These are phyloP conservation scores for Paramormyrops hopkinsi DNA, from an alignment of 2,797 vertebrate genomes.

Conservation along the genomic window DNA sequence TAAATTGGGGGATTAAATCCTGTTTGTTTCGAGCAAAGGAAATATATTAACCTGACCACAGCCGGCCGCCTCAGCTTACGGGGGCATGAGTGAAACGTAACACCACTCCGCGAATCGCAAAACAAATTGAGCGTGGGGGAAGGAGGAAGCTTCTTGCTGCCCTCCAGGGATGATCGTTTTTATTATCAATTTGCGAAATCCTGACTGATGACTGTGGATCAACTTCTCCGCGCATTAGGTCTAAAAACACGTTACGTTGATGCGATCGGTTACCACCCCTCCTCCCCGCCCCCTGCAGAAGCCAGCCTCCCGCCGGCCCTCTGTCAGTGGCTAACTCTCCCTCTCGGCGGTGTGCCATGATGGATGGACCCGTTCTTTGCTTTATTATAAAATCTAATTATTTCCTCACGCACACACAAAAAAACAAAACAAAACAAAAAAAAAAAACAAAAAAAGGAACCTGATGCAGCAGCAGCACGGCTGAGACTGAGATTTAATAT, in stretches of 20 bases:
- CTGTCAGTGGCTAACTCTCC: constrained; percentile 32
- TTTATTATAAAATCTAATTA: constrained; percentile 61
- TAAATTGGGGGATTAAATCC: constrained; percentile 16
- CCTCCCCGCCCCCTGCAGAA: constrained; percentile 41
- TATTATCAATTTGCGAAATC: constrained; percentile 24
- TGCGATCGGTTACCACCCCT: constrained; percentile 38
- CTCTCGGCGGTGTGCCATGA: constrained; percentile 38
- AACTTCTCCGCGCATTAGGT: constrained; percentile 24
- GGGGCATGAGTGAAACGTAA: neutral
- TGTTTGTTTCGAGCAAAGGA: constrained; percentile 7
- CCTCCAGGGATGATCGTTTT: constrained; percentile 1
- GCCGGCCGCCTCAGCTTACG: neutral
- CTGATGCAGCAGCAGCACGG: constrained; percentile 44
- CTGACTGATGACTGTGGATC: constrained; percentile 30
- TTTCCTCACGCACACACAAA: constrained; percentile 32
- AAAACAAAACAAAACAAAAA: neutral
- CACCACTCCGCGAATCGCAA: neutral
- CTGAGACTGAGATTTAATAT: constrained; percentile 55
- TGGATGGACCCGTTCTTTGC: constrained; percentile 48
- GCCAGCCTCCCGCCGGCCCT: constrained; percentile 44
- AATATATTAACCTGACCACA: constrained; percentile 8
- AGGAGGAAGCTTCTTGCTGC: neutral
- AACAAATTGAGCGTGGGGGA: neutral
- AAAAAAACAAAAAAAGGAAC: neutral
- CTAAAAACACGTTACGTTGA: constrained; percentile 42